Conservation (phyloP, 2,888 invertebrate genomes). For the Altica lythri region DNA sequence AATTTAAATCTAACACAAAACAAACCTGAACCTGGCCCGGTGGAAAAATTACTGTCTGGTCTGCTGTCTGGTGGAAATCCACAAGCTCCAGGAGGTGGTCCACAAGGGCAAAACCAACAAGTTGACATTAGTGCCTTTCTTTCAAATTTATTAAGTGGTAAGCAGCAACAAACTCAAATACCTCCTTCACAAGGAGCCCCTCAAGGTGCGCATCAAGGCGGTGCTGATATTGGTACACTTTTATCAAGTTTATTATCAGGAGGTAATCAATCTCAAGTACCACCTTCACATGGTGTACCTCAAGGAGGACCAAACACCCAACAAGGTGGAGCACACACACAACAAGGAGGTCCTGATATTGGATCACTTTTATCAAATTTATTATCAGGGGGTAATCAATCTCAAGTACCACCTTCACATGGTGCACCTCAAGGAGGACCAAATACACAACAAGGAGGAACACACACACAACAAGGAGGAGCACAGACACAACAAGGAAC, state of each 20-base stretch:
- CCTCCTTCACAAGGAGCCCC: conserved; percentile 9
- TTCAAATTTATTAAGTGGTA: conserved; percentile 23
- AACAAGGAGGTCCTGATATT: conserved; percentile 16
- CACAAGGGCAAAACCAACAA: conserved; percentile 22
- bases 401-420: conserved; percentile 1
- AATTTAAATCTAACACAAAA: conserved; percentile 23
- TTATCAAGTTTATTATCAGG: too few species aligned
- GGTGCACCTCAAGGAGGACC: conserved; percentile 12
- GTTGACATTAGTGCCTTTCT: conserved; percentile 27
- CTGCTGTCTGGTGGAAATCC: conserved; percentile 32
- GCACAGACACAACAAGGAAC: neutral
- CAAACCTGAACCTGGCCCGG: conserved; percentile 27
- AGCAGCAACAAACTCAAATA: conserved; percentile 16
- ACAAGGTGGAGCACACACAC: conserved; percentile 10
- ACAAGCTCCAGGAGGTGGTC: conserved; percentile 17
- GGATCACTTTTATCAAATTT: conserved; percentile 15
- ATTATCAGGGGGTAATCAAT: conserved; percentile 23
- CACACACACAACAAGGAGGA: too few species aligned
- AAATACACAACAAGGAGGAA: conserved; percentile 9
- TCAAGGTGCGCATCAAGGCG: conserved; percentile 11
- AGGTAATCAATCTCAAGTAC: conserved; percentile 15
- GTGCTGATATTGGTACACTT: too few species aligned
- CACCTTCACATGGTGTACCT: conserved; percentile 6
- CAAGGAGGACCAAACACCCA: conserved; percentile 13
- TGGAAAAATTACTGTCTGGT: conserved; percentile 33